Percentiles rank a stretch among this genome's conserved stretches.
Evolutionary conservation across 1,140 invertebrate genomes (phyloP).

Genomic region (Belonocnema kinseyi): DNA sequence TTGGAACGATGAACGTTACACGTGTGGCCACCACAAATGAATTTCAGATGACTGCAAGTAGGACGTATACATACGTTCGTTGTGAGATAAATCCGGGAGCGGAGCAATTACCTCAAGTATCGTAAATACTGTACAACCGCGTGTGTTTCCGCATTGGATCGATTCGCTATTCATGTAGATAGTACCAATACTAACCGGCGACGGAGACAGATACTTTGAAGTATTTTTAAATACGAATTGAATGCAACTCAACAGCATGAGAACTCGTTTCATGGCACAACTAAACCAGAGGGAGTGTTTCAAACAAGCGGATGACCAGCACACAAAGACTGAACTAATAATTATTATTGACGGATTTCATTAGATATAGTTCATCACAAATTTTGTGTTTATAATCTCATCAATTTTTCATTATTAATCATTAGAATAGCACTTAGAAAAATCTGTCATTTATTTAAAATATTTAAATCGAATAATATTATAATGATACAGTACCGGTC

Average conservation of each 20-base stretch:
- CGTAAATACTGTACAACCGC: conserved; percentile 25
- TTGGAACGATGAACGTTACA: conserved; percentile 14
- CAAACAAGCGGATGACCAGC: no score
- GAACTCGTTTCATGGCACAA: conserved; percentile 32
- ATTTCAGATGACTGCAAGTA: conserved; percentile 24
- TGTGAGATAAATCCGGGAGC: conserved; percentile 20
- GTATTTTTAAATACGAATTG: not conserved
- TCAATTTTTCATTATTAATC: no score
- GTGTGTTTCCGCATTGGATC: conserved; percentile 3
- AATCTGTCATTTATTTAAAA: no score
- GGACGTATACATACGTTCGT: conserved; percentile 16
- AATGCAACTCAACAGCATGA: conserved; percentile 32
- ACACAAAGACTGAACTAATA: no score
- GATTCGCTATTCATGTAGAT: conserved; percentile 22
- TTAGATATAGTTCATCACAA: no score
- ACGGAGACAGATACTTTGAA: not conserved
- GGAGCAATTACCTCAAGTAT: conserved; percentile 23
- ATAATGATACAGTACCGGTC: no score
- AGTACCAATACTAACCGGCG: conserved; percentile 3
- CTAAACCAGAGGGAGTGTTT: no score
- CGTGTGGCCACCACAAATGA: conserved; percentile 9
- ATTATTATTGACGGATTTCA: no score
- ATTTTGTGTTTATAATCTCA: no score
- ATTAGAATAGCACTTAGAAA: no score
- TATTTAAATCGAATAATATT: no score